phyloP scores from a whole-genome alignment of 2,797 vertebrate species.

The Periparus ater region DNA sequence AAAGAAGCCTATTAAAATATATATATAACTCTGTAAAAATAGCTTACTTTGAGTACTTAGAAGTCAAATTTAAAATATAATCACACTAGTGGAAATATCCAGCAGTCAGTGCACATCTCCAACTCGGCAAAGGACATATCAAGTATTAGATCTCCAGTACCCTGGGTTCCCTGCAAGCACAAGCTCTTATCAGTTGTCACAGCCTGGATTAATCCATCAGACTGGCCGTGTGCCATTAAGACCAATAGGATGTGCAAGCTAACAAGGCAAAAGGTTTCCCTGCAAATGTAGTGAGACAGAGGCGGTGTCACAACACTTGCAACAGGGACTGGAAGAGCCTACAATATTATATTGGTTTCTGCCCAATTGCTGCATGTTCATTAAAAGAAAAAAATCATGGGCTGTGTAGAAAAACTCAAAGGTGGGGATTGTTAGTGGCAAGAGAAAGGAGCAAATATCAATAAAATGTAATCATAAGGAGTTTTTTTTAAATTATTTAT shows the following conservation, averaged over 20 bases:
- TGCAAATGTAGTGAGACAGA: neutral
- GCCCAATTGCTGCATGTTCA: neutral
- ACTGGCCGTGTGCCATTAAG: neutral
- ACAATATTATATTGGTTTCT: neutral
- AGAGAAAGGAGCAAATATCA: neutral
- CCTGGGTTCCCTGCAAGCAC: neutral
- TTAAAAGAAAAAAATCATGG: neutral
- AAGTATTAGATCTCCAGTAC: neutral
- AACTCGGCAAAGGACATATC: neutral
- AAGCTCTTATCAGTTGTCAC: neutral
- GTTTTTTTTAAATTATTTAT: fast-evolving
- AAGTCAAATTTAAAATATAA: neutral
- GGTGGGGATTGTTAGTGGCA: neutral
- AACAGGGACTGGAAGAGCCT: neutral
- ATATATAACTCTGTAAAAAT: neutral
- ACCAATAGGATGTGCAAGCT: neutral
- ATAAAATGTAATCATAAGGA: neutral
- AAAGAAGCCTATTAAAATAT: neutral
- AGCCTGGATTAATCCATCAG: neutral
- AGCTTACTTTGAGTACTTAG: neutral
- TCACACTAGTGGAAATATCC: neutral
- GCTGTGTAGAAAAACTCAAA: neutral
- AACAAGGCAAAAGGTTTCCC: neutral
- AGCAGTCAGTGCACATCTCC: neutral
- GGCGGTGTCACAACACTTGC: fast-evolving